Evolutionary conservation across 2,888 invertebrate genomes (phyloP).

Genomic region (Endomychus coccineus): DNA sequence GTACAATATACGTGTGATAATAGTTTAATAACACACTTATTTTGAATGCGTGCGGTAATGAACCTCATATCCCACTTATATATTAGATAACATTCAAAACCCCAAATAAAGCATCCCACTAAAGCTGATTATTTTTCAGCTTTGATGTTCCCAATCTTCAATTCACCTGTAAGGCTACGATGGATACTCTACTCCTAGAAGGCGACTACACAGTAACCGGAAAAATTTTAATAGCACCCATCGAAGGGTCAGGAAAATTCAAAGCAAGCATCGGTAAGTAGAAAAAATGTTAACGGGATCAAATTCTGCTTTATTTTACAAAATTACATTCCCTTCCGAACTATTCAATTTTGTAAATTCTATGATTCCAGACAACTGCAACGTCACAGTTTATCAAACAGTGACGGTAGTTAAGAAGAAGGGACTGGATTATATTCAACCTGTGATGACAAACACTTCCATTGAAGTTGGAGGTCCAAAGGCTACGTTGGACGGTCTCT

Average conservation of each 20-base stretch:
- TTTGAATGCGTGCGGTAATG: no score
- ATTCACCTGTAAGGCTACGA: slow-evolving; percentile 24
- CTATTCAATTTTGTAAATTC: no score
- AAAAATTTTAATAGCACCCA: slow-evolving; percentile 32
- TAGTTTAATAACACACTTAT: no score
- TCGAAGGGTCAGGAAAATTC: slow-evolving; percentile 29
- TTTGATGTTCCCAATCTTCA: slow-evolving; percentile 30
- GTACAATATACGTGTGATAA: no score
- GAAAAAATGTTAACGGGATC: no score
- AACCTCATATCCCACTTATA: no score
- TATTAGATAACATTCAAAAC: no score
- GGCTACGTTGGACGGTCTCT: slow-evolving; percentile 29
- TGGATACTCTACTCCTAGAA: slow-evolving; percentile 24
- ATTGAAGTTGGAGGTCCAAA: slow-evolving; percentile 27
- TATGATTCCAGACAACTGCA: slow-evolving; percentile 22
- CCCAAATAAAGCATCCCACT: no score
- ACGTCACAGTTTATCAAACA: slow-evolving; percentile 27
- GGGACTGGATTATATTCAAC: slow-evolving; percentile 24
- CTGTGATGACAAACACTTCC: slow-evolving; percentile 26
- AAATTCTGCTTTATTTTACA: no score
- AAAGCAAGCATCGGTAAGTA: slow-evolving; percentile 27
- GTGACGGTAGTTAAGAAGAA: slow-evolving; percentile 21
- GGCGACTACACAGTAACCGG: slow-evolving; percentile 34
- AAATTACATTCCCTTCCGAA: no score
- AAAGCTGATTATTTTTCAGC: no score